Percentiles rank a stretch among this genome's conserved stretches.
Evolutionary conservation across 2,888 invertebrate genomes (phyloP).

Genomic region (Cataglyphis livida): DNA sequence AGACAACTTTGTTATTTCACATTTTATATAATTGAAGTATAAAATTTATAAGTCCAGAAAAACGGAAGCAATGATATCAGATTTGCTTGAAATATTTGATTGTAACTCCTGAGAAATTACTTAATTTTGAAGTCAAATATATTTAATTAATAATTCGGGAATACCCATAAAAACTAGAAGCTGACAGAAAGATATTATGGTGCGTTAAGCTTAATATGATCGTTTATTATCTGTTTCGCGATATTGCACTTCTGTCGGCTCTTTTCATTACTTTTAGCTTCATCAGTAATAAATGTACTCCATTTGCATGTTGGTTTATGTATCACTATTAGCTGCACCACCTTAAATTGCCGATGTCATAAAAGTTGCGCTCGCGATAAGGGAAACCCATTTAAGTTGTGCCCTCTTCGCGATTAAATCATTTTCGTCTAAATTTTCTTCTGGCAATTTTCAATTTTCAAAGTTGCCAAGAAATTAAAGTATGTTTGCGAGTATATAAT

Average conservation of each 20-base stretch:
- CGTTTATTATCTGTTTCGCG: constrained; percentile 44
- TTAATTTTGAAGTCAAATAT: neutral
- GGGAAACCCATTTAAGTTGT: constrained; percentile 52
- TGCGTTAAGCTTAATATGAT: constrained; percentile 30
- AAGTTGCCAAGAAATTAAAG: constrained; percentile 37
- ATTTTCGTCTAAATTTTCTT: constrained; percentile 51
- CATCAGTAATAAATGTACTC: constrained; percentile 26
- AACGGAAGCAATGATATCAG: neutral
- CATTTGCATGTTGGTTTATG: constrained; percentile 57
- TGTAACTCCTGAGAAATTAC: neutral
- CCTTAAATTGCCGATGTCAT: constrained; percentile 63
- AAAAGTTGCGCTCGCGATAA: constrained; percentile 59
- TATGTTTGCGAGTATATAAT: neutral
- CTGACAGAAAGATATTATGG: constrained; percentile 11
- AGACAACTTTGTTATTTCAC: neutral
- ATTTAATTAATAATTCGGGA: neutral
- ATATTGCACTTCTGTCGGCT: constrained; percentile 54
- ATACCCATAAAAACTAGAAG: neutral
- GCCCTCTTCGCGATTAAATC: constrained; percentile 38
- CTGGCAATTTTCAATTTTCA: constrained; percentile 40
- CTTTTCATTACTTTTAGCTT: constrained; percentile 54
- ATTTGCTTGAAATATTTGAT: constrained; percentile 4
- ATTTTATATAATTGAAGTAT: constrained; percentile 5
- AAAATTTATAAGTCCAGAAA: neutral
- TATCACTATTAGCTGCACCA: constrained; percentile 37